Evolutionary conservation across 2,888 invertebrate species (phyloP).

Genomic region (Selenia dentaria): DNA sequence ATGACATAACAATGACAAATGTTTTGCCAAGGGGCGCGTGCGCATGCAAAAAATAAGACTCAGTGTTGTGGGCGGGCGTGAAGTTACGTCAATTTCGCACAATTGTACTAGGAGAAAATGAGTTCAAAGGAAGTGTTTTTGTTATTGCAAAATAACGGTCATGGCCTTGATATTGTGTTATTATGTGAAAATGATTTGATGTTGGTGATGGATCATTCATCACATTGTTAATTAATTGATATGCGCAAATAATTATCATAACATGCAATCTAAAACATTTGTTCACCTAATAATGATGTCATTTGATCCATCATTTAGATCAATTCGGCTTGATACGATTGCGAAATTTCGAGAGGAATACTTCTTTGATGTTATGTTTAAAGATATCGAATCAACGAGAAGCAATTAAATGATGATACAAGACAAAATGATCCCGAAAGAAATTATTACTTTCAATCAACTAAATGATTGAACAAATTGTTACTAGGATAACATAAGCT

Average conservation of each 20-base stretch:
- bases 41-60: constrained; percentile 57
- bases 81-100: constrained; percentile 82
- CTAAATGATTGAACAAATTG: constrained; percentile 48
- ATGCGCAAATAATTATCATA: no score
- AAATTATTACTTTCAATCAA: constrained; percentile 40
- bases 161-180: constrained; percentile 24
- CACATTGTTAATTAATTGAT: no score
- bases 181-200: constrained; percentile 5
- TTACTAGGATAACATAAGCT: constrained; percentile 50
- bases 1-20: constrained; percentile 72
- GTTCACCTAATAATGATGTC: no score
- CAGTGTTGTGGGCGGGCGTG: constrained; percentile 59
- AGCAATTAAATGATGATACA: constrained; percentile 15
- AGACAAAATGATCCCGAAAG: constrained; percentile 2
- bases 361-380: no score
- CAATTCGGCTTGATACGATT: no score
- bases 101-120: constrained; percentile 74
- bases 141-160: constrained; percentile 49
- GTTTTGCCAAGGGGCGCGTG: constrained; percentile 62
- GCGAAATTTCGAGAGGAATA: no score
- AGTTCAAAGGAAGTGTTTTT: constrained; percentile 51
- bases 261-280: no score
- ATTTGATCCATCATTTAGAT: no score
- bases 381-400: no score
- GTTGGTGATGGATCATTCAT: not conserved